Evolutionary conservation across 2,888 invertebrate species (phyloP).

Genomic region (Heteropelma amictum): DNA sequence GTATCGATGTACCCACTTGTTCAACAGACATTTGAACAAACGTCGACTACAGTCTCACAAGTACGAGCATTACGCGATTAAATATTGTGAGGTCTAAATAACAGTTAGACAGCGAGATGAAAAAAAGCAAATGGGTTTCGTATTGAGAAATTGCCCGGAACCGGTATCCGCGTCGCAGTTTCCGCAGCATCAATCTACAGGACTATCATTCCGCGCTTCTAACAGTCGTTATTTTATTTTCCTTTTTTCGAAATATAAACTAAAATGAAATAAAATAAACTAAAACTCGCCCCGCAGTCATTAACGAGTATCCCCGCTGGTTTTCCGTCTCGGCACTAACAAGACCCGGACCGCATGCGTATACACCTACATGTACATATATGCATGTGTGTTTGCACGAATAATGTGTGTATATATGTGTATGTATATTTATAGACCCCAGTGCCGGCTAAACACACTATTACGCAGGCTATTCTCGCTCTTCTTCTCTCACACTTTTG

Average conservation of each 20-base stretch:
- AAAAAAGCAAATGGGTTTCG: too few relatives aligned
- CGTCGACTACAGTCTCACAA: too few relatives aligned
- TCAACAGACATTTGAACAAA: too few relatives aligned
- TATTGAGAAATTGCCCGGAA: too few relatives aligned
- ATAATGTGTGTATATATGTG: neutral
- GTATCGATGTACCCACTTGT: too few relatives aligned
- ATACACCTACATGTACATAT: conserved; percentile 8
- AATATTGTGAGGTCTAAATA: too few relatives aligned
- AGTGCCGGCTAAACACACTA: conserved; percentile 41
- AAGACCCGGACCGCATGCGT: conserved; percentile 43
- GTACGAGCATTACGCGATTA: too few relatives aligned
- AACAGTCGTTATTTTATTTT: conserved; percentile 31
- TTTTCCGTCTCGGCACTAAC: conserved; percentile 56
- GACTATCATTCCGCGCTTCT: too few relatives aligned
- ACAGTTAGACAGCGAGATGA: too few relatives aligned
- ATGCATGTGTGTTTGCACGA: neutral
- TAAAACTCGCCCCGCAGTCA: conserved; percentile 54
- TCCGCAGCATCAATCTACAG: too few relatives aligned
- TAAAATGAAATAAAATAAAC: conserved; percentile 34
- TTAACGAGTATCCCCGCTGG: conserved; percentile 59
- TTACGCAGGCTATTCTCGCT: conserved; percentile 20
- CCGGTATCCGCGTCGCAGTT: too few relatives aligned
- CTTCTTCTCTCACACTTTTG: conserved; percentile 40
- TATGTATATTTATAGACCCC: conserved; percentile 21
- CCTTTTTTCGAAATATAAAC: too few relatives aligned